phyloP scores from a whole-genome alignment of 2,113 vertebrate species.

The Baryphthengus martii region DNA sequence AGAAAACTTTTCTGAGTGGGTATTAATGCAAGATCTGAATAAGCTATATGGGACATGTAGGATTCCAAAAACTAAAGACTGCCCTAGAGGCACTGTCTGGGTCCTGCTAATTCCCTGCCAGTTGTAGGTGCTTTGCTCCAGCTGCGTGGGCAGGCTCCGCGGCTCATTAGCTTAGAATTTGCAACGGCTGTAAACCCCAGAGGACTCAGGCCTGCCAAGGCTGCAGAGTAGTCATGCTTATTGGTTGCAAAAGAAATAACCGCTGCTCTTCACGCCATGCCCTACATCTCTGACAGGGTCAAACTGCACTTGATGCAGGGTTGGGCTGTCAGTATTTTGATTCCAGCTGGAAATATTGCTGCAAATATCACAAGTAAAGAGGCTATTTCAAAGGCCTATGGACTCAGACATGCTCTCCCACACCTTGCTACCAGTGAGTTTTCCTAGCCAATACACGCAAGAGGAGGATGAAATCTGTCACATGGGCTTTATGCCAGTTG shows the following conservation, averaged over 20 bases:
- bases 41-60: neutral
- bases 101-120: neutral
- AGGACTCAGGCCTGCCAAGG: neutral
- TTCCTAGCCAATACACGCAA: neutral
- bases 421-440: neutral
- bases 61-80: neutral
- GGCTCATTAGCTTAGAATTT: fast-evolving
- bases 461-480: neutral
- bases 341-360: neutral
- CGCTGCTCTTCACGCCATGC: fast-evolving
- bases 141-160: fast-evolving
- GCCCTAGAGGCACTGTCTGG: neutral
- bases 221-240: neutral
- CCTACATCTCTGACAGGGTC: neutral
- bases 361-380: neutral
- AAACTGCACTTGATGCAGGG: fast-evolving
- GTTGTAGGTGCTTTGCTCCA: neutral
- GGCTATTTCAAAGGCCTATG: neutral
- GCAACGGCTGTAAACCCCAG: neutral
- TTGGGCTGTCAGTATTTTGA: neutral
- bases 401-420: neutral
- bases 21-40: neutral
- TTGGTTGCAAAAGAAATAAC: neutral
- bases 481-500: neutral
- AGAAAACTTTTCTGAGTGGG: neutral